Evolutionary conservation across 2,113 vertebrate species (phyloP).

Genomic region (Paracyprichromis sp.): DNA sequence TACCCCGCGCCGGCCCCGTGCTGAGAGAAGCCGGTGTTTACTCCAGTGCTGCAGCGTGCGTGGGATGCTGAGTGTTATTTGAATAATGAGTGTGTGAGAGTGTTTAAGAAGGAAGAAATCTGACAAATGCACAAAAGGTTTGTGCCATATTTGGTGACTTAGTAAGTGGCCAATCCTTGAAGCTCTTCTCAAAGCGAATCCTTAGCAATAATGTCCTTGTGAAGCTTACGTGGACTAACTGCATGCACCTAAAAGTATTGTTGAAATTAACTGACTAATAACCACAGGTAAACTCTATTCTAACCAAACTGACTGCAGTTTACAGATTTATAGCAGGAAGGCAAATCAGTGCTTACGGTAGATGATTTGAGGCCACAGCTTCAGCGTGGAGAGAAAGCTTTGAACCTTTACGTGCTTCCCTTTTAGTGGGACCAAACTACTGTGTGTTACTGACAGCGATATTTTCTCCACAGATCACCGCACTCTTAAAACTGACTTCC

Average conservation of each 20-base stretch:
- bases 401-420: constrained; percentile 21
- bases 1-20: neutral
- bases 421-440: constrained; percentile 48
- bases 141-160: neutral
- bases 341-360: neutral
- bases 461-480: neutral
- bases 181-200: neutral
- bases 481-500: constrained; percentile 4
- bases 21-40: neutral
- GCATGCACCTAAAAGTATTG: neutral
- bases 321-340: neutral
- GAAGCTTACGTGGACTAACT: neutral
- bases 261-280: neutral
- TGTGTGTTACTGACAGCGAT: constrained; percentile 26
- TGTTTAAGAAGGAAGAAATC: neutral
- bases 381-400: neutral
- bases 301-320: neutral
- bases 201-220: constrained; percentile 7
- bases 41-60: neutral
- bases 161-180: neutral
- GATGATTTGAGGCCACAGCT: neutral
- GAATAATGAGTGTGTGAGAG: neutral
- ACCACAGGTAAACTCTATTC: neutral
- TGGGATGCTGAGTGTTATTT: neutral
- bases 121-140: neutral